These are phyloP conservation scores for Drosophila suboccidentalis DNA, from an alignment of 2,888 invertebrate genomes.

Conservation along the genomic window DNA sequence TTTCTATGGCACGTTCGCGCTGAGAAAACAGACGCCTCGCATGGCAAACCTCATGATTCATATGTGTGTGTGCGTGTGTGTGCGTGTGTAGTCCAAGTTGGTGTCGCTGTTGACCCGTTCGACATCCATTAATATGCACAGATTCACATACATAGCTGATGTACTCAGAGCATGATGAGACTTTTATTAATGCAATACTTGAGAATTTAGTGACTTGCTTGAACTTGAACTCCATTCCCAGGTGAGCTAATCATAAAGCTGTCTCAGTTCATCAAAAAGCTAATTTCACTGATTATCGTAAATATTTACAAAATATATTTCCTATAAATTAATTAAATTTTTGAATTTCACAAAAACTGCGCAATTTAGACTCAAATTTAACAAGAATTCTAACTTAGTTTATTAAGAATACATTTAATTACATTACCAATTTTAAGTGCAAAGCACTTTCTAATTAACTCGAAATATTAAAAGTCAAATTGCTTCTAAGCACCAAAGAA, in stretches of 20 bases:
- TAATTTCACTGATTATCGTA: not conserved
- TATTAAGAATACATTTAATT: no score
- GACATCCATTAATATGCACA: constrained; percentile 47
- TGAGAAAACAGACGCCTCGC: constrained; percentile 54
- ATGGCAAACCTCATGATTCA: constrained; percentile 32
- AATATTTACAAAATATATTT: no score
- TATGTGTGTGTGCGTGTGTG: constrained; percentile 6
- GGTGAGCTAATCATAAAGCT: not conserved
- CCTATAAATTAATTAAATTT: no score
- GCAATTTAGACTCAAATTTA: no score
- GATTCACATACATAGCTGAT: constrained; percentile 29
- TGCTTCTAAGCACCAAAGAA: no score
- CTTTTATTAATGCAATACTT: constrained; percentile 10
- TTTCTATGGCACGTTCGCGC: constrained; percentile 63
- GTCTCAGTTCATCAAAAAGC: not conserved
- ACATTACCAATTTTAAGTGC: no score
- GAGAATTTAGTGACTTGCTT: constrained; percentile 5
- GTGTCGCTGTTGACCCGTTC: constrained; percentile 28
- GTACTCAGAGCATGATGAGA: constrained; percentile 1
- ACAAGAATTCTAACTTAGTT: no score
- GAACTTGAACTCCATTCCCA: constrained; percentile 17
- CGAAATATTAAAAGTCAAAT: no score
- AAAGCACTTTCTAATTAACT: no score
- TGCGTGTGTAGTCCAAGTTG: not conserved
- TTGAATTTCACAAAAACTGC: no score